These are phyloP conservation scores for Burhinus bistriatus DNA, from an alignment of 2,113 vertebrate genomes.

Conservation along the genomic window DNA sequence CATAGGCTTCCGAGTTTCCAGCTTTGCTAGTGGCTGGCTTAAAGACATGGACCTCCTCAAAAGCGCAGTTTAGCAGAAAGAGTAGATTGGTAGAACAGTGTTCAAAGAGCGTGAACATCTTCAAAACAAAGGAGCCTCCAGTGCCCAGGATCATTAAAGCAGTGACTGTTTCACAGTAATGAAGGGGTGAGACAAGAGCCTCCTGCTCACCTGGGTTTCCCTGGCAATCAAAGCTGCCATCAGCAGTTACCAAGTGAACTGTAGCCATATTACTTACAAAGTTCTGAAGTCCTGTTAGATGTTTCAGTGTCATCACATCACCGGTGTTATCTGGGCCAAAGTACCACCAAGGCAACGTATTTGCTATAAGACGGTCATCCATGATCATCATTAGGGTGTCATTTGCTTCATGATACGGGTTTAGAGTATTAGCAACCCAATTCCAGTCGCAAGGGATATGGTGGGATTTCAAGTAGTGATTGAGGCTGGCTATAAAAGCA, in stretches of 20 bases:
- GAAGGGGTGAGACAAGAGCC: slow-evolving; percentile 86
- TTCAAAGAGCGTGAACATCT: slow-evolving; percentile 96
- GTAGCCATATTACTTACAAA: slow-evolving; percentile 79
- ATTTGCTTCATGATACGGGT: slow-evolving; percentile 92
- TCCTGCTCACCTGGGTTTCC: slow-evolving; percentile 96
- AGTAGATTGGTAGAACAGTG: slow-evolving; percentile 90
- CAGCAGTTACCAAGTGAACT: slow-evolving; percentile 90
- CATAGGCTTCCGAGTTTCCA: slow-evolving; percentile 93
- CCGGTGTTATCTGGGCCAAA: slow-evolving; percentile 94
- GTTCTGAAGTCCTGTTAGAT: slow-evolving; percentile 82
- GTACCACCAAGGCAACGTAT: slow-evolving; percentile 89
- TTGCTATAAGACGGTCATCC: slow-evolving; percentile 92
- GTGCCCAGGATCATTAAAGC: slow-evolving; percentile 82
- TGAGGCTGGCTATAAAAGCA: slow-evolving; percentile 90
- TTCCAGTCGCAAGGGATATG: slow-evolving; percentile 83
- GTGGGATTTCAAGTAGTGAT: slow-evolving; percentile 88
- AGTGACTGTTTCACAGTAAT: slow-evolving; percentile 88
- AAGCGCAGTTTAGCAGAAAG: slow-evolving; percentile 90
- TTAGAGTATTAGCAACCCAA: slow-evolving; percentile 91
- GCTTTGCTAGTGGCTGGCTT: slow-evolving; percentile 97
- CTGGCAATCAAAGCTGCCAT: slow-evolving; percentile 97
- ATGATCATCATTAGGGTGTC: slow-evolving; percentile 82
- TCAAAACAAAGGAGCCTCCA: slow-evolving; percentile 91
- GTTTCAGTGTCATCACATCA: slow-evolving; percentile 85
- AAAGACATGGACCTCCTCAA: slow-evolving; percentile 84